Percentiles rank a stretch among this genome's conserved stretches.
phyloP scores from a whole-genome alignment of 2,888 invertebrate species.

The Anodontia alba region DNA sequence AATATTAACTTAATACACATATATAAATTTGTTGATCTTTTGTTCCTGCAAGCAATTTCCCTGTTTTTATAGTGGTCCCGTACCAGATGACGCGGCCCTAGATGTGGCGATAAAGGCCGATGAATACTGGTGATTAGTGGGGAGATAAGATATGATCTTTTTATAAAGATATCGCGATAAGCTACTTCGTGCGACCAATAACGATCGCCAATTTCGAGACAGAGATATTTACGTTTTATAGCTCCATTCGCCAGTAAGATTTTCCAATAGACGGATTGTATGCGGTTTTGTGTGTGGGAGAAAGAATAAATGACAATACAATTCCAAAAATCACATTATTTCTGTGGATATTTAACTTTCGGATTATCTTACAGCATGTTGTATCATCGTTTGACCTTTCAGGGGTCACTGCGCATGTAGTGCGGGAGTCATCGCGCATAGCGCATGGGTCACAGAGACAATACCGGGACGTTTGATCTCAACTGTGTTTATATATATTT shows the following conservation, averaged over 20 bases:
- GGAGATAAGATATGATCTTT: conserved; percentile 61
- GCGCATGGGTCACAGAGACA: conserved; percentile 60
- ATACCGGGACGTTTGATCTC: conserved; percentile 65
- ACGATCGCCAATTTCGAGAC: conserved; percentile 48
- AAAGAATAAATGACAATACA: not conserved
- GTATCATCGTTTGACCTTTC: conserved; percentile 32
- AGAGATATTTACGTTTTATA: not conserved
- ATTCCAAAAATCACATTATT: not conserved
- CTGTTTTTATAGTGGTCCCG: conserved; percentile 22
- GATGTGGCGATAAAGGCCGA: conserved; percentile 55
- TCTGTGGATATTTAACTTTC: not conserved
- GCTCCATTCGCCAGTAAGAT: not conserved
- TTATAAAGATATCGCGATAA: conserved; percentile 48
- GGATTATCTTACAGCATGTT: not conserved
- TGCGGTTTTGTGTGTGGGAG: not conserved
- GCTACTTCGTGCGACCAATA: conserved; percentile 55
- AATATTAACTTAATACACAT: too few relatives aligned
- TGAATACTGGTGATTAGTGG: conserved; percentile 58
- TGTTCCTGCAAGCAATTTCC: not conserved
- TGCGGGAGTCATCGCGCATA: conserved; percentile 70
- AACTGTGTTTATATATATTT: not conserved
- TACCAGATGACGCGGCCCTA: conserved; percentile 53
- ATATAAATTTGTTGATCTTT: not conserved
- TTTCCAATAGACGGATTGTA: not conserved
- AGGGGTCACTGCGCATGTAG: conserved; percentile 69